phyloP scores from a whole-genome alignment of 2,888 invertebrate species.

The Perithous albicinctus region DNA sequence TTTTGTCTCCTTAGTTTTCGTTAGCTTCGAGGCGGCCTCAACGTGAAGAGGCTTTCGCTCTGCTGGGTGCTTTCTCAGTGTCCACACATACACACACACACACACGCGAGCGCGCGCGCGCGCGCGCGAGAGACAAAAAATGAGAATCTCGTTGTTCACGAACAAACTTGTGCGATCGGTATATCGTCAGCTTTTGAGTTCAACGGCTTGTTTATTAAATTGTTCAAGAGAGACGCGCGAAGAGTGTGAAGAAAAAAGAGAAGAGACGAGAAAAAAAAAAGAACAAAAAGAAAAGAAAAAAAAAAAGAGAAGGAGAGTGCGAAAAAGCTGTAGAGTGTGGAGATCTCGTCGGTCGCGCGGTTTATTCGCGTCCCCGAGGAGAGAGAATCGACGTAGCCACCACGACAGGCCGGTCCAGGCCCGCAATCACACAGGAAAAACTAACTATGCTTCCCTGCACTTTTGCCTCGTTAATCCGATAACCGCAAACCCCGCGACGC shows the following conservation, averaged over 20 bases:
- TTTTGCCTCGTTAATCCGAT: conserved; percentile 67
- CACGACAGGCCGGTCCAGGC: conserved; percentile 71
- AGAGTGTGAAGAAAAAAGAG: no score
- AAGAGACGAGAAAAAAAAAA: not conserved
- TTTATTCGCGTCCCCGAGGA: conserved; percentile 65
- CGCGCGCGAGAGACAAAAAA: no score
- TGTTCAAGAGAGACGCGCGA: no score
- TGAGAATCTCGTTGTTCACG: no score
- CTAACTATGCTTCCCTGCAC: conserved; percentile 68
- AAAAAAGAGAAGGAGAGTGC: not conserved
- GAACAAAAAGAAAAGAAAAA: not conserved
- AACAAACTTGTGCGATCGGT: no score
- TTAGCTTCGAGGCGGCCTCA: no score
- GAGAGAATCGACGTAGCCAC: conserved; percentile 67
- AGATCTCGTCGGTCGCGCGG: conserved; percentile 58
- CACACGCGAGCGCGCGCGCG: no score
- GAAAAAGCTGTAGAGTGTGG: conserved; percentile 40
- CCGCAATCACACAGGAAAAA: conserved; percentile 63
- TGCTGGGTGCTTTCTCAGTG: no score
- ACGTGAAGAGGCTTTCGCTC: no score
- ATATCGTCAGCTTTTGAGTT: no score
- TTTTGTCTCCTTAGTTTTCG: no score
- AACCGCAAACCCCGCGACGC: conserved; percentile 59
- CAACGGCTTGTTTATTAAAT: not conserved
- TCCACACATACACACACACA: no score